Evolutionary conservation across 2,797 vertebrate genomes (phyloP), one percentile per base, ranked within the genome.

Genomic region (Triplophysa bombifrons): DNA sequence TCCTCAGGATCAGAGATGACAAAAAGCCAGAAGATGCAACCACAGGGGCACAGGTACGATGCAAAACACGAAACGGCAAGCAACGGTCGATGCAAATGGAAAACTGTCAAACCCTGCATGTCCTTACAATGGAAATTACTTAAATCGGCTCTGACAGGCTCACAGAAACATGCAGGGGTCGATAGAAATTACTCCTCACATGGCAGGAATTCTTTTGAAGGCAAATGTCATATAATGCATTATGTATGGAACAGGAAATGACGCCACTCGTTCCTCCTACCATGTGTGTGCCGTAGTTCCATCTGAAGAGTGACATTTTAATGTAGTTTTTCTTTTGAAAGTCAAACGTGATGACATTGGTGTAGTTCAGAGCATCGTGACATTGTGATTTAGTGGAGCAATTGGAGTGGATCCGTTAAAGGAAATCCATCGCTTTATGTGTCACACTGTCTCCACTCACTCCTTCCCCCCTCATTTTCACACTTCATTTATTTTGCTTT

Each of bases 21-120:
- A 97, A 97, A 84, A 96, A 94, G 76, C 93, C 96, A 0, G 96
- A 98, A 77, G 92, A 96, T 1, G 94, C 96, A 71, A 97, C 96
- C 6, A 91, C 88, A 12, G 94, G 95, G 76, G 85, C 87, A 19
- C 94, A 97, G 96, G 96, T 97, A 89, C 65, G 7, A 30, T 20
- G 4, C 14, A 20, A 56, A 25, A 63, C 48, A 44, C 22, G 9
- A 17, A 66, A 63, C n/a, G 55, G 46, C 46, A 10, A n/a, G 48
- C 50, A 41, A 48, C 19, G 27, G 48, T 2, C 6, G 48, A 66
- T 17, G 14, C 13, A 22, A 34, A 51, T 13, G 6, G 7, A 19
- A 16, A 20, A 20, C 19, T 48, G 46, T 14, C 41, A 12, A 11
- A 22, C 55, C 10, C 20, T 13, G 3, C 51, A n/a, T n/a, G 19